These are phyloP conservation scores for Plusia festucae DNA, from an alignment of 2,888 invertebrate genomes.

Conservation along the genomic window DNA sequence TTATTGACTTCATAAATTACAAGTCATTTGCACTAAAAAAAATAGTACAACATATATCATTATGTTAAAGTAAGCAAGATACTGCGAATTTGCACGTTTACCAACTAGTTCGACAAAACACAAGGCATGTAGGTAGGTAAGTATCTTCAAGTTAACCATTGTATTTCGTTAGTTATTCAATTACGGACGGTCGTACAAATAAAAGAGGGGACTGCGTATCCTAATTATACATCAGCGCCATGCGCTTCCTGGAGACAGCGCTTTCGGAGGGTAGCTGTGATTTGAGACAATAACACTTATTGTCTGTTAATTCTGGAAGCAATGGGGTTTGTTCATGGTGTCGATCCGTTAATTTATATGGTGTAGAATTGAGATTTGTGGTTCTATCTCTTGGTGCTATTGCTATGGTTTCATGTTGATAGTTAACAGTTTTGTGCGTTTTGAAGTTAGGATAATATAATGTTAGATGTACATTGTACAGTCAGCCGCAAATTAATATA, in stretches of 20 bases:
- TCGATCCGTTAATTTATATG: slow-evolving; percentile 41
- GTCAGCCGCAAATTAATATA: too few species aligned
- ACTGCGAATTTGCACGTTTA: too few species aligned
- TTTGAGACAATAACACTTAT: slow-evolving; percentile 56
- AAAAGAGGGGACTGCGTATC: slow-evolving; percentile 55
- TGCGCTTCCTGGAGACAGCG: slow-evolving; percentile 45
- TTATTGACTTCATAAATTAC: too few species aligned
- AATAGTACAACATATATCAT: too few species aligned
- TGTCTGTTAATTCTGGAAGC: slow-evolving; percentile 45
- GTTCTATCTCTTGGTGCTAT: too few species aligned
- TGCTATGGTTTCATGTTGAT: slow-evolving; percentile 23
- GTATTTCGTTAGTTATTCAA: not conserved
- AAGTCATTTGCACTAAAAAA: too few species aligned
- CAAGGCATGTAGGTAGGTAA: too few species aligned
- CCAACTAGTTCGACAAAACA: too few species aligned
- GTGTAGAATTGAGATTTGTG: slow-evolving; percentile 37
- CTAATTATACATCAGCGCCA: slow-evolving; percentile 58
- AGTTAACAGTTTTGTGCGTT: too few species aligned
- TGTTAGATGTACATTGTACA: too few species aligned
- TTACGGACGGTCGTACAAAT: slow-evolving; percentile 56
- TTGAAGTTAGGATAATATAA: too few species aligned
- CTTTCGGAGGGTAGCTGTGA: slow-evolving; percentile 40
- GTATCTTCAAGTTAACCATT: not conserved
- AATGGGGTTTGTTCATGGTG: slow-evolving; percentile 53
- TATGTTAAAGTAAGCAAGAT: too few species aligned